Base-by-base conservation (phyloP, 2,888 invertebrate genomes). In the Ceriagrion tenellum region DNA sequence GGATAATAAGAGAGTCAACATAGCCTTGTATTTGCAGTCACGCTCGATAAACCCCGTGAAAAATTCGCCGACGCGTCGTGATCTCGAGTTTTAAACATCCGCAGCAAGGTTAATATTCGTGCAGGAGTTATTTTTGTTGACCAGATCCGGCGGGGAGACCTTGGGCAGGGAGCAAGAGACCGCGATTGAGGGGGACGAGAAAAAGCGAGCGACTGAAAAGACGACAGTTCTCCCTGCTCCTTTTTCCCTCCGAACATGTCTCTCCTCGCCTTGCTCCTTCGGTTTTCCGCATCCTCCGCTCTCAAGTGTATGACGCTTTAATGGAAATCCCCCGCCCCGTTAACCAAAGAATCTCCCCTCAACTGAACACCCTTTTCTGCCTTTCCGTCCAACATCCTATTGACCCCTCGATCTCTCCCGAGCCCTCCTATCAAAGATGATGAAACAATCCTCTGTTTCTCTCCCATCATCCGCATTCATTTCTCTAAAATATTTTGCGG, bases 101-200 rank as follows among this genome's bases (percentile, higher is more conserved):
- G 55, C 55, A n/a, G 20, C 55, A 89, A 55, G 55, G 55, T 89
- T 89, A 16, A 89, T 89, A 55, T 89, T 55, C 89, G 55, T 55
- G 55, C n/a, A 40, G 89, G 89, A 89, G 89, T 55, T 89, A 89
- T 89, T 89, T 89, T 89, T 55, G 89, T 89, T 89, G 89, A n/a
- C 8, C 89, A 89, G 89, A 89, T 89, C 55, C 12, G 55, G 89
- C 55, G 55, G 40, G 20, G 89, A 89, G 89, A 89, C 89, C 89
- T 89, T 89, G 89, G n/a, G 18, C 40, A 35, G 89, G 40, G 55
- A 89, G 89, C 55, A 55, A n/a, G 89, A 55, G 18, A 26, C 55
- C 55, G 47, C 8, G 55, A 89, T 20, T 10, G 74, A 81, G 81
- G 26, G 69, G n/a, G 55, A n/a, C 40, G 47, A 47, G 47, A 88